Conservation (phyloP, 2,888 invertebrate species). For the Chydorus sphaericus region DNA sequence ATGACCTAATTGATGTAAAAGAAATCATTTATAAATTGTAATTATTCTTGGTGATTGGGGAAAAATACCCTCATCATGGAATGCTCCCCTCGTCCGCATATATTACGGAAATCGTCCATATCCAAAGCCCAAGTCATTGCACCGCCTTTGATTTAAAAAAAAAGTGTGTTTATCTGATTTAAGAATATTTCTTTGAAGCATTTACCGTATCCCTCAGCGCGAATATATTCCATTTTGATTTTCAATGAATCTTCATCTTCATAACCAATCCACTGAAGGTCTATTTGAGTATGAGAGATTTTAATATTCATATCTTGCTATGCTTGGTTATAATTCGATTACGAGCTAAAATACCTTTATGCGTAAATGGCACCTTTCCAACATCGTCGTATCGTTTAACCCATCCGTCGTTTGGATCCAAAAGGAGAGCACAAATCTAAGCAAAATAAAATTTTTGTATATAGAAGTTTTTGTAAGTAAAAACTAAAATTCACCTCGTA, state of each 20-base stretch:
- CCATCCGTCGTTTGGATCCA: slow-evolving; percentile 55
- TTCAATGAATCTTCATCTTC: slow-evolving; percentile 65
- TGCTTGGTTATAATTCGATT: not conserved
- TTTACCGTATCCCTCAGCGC: slow-evolving; percentile 59
- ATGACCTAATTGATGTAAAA: slow-evolving; percentile 19
- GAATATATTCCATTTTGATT: slow-evolving; percentile 80
- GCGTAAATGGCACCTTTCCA: slow-evolving; percentile 71
- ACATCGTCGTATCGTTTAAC: slow-evolving; percentile 67
- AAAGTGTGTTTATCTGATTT: too few relatives aligned
- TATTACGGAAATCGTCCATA: slow-evolving; percentile 71
- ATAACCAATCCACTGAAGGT: slow-evolving; percentile 73
- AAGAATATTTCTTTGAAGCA: too few relatives aligned
- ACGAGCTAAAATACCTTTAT: slow-evolving; percentile 41
- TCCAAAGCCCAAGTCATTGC: slow-evolving; percentile 88
- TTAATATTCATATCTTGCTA: too few relatives aligned
- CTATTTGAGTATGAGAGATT: slow-evolving; percentile 2
- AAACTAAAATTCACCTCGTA: slow-evolving; percentile 21
- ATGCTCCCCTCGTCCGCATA: slow-evolving; percentile 20
- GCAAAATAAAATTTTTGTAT: not conserved
- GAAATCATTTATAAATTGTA: too few relatives aligned
- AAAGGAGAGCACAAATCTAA: slow-evolving; percentile 34
- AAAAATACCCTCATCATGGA: slow-evolving; percentile 22
- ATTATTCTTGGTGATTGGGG: too few relatives aligned
- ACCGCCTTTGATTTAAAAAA: too few relatives aligned
- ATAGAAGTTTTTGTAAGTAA: not conserved